Evolutionary conservation across 2,797 vertebrate genomes (phyloP), one percentile per base, ranked within the genome.

Genomic region (Perodicticus potto): DNA sequence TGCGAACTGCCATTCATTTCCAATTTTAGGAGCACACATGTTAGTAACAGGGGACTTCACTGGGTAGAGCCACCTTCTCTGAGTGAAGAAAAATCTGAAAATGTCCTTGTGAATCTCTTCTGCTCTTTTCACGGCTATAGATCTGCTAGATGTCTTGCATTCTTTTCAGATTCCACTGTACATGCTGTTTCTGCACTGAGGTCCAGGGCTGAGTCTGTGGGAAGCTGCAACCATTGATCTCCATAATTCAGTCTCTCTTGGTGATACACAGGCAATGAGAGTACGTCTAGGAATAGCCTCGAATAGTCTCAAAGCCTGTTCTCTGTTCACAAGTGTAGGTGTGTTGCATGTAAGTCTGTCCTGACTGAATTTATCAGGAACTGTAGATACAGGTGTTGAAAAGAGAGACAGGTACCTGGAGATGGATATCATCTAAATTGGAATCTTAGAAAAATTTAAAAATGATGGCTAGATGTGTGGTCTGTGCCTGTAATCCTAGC

Each of bases 161-260:
- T 55, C 23, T 69, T 92, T 80, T 49, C 61, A 73, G 53, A 32
- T 78, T 7, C 22, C 72, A n/a, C 34, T 22, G 59, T 34, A 7
- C 19, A 10, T 70, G 40, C 27, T 55, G 67, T 69, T 82, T 83
- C 37, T 72, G 89, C 19, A 32, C 65, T 63, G 61, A 86, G 57
- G 25, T 49, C 25, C 3, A 32, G 45, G 27, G 22, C 45, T 59
- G 74, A 34, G 32, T 83, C 81, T 73, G 76, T 94, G 61, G 76
- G 89, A 77, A 94, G 89, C 32, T 86, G 49, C 32, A 89, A 32
- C 37, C 40, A 53, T 67, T 76, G 82, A 63, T 57, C 86, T 37
- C 3, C 67, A 25, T 77, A 82, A 72, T 34, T 65, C 61, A 82
- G 80, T 53, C 22, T 83, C 43, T 73, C 67, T 94, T 86, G 61